Percentiles rank a stretch among this genome's conserved stretches.
Conservation (phyloP, 2,797 vertebrate genomes). For the Pseudochirops cupreus region DNA sequence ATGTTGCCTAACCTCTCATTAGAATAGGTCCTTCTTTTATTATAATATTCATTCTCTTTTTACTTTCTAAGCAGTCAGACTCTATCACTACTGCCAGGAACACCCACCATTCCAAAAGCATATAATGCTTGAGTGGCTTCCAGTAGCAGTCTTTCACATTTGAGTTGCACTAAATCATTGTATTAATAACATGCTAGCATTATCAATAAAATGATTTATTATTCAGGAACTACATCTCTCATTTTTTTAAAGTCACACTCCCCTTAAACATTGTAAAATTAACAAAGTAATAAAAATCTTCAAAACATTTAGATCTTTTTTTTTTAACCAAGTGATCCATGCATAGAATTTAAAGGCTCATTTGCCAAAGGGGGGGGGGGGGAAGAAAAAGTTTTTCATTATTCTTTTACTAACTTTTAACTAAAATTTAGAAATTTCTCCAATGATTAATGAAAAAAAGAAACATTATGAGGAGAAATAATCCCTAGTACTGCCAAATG, state of each 20-base stretch:
- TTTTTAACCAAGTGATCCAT: background rate
- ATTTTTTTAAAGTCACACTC: background rate
- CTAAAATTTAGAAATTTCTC: background rate
- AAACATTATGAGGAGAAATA: background rate
- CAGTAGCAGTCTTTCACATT: background rate
- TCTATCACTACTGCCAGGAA: background rate
- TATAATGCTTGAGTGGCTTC: background rate
- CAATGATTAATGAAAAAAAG: background rate
- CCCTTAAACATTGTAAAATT: background rate
- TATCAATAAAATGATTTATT: background rate
- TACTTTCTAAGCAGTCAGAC: background rate
- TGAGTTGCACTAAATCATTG: background rate
- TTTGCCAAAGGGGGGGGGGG: too few relatives aligned
- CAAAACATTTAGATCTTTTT: background rate
- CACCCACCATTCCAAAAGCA: background rate
- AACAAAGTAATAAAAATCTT: background rate
- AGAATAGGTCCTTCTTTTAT: background rate
- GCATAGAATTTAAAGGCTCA: background rate
- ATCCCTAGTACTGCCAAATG: background rate
- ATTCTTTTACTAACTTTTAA: background rate
- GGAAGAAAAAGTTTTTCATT: background rate
- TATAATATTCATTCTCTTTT: background rate
- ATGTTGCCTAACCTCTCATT: background rate
- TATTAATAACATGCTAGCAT: background rate
- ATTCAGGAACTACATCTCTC: background rate